Conservation (phyloP, 2,888 invertebrate genomes). For the Andrena trimmerana region DNA sequence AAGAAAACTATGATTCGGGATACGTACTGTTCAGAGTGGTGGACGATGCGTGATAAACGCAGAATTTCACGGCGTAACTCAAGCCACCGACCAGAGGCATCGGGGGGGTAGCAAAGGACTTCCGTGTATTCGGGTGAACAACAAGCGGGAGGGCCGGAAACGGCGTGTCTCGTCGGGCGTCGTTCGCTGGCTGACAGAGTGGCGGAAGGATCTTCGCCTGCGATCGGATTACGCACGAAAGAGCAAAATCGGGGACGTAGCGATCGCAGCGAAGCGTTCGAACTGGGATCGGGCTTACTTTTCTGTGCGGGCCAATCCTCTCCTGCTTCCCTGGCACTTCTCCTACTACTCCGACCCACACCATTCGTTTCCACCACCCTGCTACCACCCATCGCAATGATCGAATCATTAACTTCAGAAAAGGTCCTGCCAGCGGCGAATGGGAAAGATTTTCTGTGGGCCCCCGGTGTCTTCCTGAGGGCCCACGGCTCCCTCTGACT, state of each 20-base stretch:
- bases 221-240: slow-evolving; percentile 27
- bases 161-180: slow-evolving; percentile 28
- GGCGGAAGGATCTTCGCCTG: slow-evolving; percentile 30
- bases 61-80: slow-evolving; percentile 41
- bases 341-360: slow-evolving; percentile 75
- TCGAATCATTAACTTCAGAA: slow-evolving; percentile 74
- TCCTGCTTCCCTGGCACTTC: slow-evolving; percentile 70
- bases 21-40: slow-evolving; percentile 70
- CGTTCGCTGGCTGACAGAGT: not conserved
- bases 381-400: slow-evolving; percentile 73
- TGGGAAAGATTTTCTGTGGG: slow-evolving; percentile 18
- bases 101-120: slow-evolving; percentile 28
- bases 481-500: not conserved
- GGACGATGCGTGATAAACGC: slow-evolving; percentile 32
- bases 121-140: slow-evolving; percentile 31
- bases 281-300: slow-evolving; percentile 80
- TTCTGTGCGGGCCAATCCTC: slow-evolving; percentile 76
- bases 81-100: slow-evolving; percentile 35
- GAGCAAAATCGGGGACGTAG: slow-evolving; percentile 49
- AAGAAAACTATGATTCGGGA: not conserved
- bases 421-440: slow-evolving; percentile 68
- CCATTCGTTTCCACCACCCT: slow-evolving; percentile 77
- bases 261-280: slow-evolving; percentile 75
- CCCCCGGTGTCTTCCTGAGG: not conserved
- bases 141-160: slow-evolving; percentile 37